Conservation (phyloP, 2,113 vertebrate species). For the Atlantisia rogersi region DNA sequence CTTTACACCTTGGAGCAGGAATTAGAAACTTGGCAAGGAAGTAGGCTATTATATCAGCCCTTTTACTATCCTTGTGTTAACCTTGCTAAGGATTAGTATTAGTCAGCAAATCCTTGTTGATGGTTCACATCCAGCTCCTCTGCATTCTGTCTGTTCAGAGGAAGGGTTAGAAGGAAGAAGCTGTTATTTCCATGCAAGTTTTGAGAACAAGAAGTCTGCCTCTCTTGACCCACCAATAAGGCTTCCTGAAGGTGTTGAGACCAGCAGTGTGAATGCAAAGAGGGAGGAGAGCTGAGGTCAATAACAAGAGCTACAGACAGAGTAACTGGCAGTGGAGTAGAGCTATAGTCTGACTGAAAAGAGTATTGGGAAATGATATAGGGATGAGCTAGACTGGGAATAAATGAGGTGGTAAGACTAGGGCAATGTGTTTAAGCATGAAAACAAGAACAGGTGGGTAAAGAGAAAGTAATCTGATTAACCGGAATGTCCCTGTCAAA, state of each 20-base stretch:
- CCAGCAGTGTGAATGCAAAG: neutral
- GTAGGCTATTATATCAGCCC: neutral
- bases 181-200: neutral
- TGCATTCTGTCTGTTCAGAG: neutral
- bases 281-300: neutral
- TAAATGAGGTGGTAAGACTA: neutral
- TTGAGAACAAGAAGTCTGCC: neutral
- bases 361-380: fast-evolving
- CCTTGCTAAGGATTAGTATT: neutral
- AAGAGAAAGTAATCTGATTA: neutral
- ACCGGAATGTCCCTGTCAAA: neutral
- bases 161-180: neutral
- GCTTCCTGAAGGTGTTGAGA: fast-evolving
- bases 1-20: neutral
- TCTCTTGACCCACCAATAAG: neutral
- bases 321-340: neutral
- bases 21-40: constrained; percentile 1
- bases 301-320: neutral
- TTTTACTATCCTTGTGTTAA: neutral
- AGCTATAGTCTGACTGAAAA: neutral
- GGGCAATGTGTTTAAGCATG: neutral
- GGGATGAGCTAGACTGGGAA: neutral
- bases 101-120: neutral
- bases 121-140: neutral
- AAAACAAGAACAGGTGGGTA: neutral